These are phyloP conservation scores for Xestia xanthographa DNA, from an alignment of 2,888 invertebrate genomes.

Conservation along the genomic window DNA sequence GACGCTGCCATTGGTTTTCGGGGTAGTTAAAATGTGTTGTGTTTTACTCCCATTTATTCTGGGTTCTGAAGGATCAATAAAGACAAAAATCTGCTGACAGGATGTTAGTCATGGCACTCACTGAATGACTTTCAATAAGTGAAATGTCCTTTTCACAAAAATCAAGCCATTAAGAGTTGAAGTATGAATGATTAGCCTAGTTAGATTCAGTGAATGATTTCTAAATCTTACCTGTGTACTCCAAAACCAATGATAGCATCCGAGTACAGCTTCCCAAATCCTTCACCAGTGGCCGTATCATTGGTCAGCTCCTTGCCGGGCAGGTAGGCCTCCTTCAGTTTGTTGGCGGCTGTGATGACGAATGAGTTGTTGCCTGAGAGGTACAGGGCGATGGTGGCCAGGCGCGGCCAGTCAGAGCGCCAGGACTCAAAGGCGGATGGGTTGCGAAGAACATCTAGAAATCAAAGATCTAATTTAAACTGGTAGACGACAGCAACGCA, in stretches of 20 bases:
- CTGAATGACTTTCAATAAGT: not conserved
- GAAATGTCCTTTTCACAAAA: too few relatives aligned
- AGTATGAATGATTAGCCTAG: not conserved
- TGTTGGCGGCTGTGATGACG: slow-evolving; percentile 86
- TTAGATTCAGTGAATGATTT: not conserved
- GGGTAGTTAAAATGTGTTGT: not conserved
- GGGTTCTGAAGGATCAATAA: not conserved
- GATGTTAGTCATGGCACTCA: not conserved
- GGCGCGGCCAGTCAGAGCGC: slow-evolving; percentile 90
- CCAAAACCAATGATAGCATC: slow-evolving; percentile 76
- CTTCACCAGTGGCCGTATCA: slow-evolving; percentile 61
- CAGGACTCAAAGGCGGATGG: slow-evolving; percentile 86
- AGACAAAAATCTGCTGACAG: not conserved
- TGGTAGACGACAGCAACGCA: not conserved
- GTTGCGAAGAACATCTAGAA: slow-evolving; percentile 89
- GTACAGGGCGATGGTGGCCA: slow-evolving; percentile 92
- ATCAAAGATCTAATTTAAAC: not conserved
- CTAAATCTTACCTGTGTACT: slow-evolving; percentile 84
- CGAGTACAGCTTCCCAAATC: slow-evolving; percentile 74
- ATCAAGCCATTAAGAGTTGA: too few relatives aligned
- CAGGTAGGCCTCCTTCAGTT: slow-evolving; percentile 71
- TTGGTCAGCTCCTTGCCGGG: slow-evolving; percentile 66
- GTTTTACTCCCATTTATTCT: not conserved
- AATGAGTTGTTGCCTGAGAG: slow-evolving; percentile 83
- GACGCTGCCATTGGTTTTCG: not conserved